phyloP scores from a whole-genome alignment of 2,797 vertebrate genomes.

The Sphenopsis melanotis region DNA sequence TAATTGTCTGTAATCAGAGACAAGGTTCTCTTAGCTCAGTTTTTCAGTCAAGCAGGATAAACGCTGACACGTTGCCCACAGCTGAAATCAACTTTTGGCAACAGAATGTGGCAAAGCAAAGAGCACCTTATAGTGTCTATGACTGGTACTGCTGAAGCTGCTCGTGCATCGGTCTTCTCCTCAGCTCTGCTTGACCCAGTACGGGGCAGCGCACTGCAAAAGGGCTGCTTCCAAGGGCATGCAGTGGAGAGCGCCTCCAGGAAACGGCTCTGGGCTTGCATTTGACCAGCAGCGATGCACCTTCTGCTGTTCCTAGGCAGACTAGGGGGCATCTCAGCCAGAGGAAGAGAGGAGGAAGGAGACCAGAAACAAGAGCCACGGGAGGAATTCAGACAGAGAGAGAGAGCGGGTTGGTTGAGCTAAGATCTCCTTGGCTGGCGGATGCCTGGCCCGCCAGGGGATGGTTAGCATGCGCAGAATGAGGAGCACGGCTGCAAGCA shows the following conservation, averaged over 20 bases:
- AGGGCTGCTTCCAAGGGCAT: neutral
- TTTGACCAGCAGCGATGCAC: neutral
- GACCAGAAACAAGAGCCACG: neutral
- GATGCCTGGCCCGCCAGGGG: neutral
- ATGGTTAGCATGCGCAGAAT: conserved; percentile 44
- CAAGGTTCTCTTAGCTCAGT: conserved; percentile 2
- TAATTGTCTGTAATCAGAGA: conserved; percentile 12
- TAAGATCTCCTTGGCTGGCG: neutral
- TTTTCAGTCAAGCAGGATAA: neutral
- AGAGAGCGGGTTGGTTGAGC: neutral
- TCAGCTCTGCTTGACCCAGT: neutral
- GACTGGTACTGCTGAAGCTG: conserved; percentile 23
- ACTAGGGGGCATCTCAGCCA: neutral
- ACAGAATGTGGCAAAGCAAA: conserved; percentile 29
- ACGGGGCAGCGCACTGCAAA: neutral
- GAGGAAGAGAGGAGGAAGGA: conserved; percentile 49
- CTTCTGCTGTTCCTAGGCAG: conserved; percentile 51
- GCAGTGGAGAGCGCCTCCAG: neutral
- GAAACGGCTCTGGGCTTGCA: neutral
- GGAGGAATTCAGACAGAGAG: conserved; percentile 53
- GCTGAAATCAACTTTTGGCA: conserved; percentile 35
- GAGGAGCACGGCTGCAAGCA: neutral
- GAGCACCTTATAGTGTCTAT: conserved; percentile 49
- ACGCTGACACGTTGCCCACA: neutral
- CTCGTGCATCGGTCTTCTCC: neutral